phyloP scores from a whole-genome alignment of 2,113 vertebrate species.

The Sinocyclocheilus maitianheensis region DNA sequence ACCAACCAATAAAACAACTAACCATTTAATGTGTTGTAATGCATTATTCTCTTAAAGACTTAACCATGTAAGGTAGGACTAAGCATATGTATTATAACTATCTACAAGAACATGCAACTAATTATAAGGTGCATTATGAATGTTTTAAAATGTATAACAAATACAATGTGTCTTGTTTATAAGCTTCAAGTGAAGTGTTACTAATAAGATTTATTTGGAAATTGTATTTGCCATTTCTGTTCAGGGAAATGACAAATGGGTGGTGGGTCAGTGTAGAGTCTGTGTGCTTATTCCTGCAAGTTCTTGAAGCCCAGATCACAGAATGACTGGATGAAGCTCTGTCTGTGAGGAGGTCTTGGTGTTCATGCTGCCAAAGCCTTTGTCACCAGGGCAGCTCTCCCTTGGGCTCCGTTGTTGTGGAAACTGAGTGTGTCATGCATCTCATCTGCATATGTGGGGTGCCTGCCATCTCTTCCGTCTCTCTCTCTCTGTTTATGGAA shows the following conservation, averaged over 20 bases:
- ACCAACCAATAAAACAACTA: neutral
- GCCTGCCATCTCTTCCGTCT: conserved; percentile 41
- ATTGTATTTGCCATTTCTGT: neutral
- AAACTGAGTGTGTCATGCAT: conserved; percentile 39
- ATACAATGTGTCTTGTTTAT: neutral
- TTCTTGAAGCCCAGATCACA: conserved; percentile 14
- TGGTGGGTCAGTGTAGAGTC: neutral
- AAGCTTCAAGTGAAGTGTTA: neutral
- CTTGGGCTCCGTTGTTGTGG: conserved; percentile 39
- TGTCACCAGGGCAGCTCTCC: conserved; percentile 43
- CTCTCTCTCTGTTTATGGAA: conserved; percentile 27
- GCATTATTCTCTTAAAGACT: neutral
- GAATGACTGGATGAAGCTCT: neutral
- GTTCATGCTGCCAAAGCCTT: conserved; percentile 22
- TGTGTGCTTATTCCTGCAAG: neutral
- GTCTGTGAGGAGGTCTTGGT: conserved; percentile 33
- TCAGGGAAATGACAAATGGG: neutral
- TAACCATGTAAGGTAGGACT: neutral
- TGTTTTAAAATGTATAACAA: neutral
- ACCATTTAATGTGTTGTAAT: neutral
- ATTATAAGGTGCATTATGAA: neutral
- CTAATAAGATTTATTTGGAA: neutral
- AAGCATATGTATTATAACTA: neutral
- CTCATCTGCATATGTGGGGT: conserved; percentile 51
- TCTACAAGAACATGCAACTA: neutral